Evolutionary conservation across 2,113 vertebrate genomes (phyloP).

Genomic region (Cebus imitator): DNA sequence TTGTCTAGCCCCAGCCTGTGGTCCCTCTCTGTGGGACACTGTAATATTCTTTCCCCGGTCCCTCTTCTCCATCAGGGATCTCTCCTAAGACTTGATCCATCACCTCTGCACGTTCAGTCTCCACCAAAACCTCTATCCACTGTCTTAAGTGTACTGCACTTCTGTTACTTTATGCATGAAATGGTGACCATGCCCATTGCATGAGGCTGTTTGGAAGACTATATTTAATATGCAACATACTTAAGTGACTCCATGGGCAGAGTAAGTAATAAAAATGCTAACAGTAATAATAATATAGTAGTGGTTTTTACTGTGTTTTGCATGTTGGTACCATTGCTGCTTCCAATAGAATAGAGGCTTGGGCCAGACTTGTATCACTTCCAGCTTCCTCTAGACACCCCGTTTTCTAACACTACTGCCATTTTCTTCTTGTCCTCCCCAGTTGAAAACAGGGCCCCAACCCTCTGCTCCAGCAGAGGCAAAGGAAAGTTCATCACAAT

Average conservation of each 20-base stretch:
- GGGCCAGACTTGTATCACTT: background rate
- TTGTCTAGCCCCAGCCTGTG: too few relatives aligned
- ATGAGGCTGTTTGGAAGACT: background rate
- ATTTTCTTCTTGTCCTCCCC: background rate
- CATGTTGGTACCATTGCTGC: background rate
- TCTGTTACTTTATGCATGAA: background rate
- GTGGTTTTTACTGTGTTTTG: background rate
- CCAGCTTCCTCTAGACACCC: background rate
- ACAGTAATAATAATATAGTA: background rate
- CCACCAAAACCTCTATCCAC: too few relatives aligned
- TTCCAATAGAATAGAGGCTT: background rate
- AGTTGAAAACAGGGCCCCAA: background rate
- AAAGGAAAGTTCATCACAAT: background rate
- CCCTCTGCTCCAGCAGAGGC: too few relatives aligned
- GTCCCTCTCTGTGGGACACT: background rate
- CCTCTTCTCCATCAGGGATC: background rate
- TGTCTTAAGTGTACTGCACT: background rate
- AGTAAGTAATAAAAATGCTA: background rate
- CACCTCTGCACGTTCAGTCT: too few relatives aligned
- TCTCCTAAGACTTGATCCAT: background rate
- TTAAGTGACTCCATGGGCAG: background rate
- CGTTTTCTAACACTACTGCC: background rate
- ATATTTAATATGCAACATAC: background rate
- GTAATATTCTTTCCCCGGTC: background rate
- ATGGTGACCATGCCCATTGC: accelerated